phyloP scores from a whole-genome alignment of 2,888 invertebrate species.

The Agapostemon virescens region DNA sequence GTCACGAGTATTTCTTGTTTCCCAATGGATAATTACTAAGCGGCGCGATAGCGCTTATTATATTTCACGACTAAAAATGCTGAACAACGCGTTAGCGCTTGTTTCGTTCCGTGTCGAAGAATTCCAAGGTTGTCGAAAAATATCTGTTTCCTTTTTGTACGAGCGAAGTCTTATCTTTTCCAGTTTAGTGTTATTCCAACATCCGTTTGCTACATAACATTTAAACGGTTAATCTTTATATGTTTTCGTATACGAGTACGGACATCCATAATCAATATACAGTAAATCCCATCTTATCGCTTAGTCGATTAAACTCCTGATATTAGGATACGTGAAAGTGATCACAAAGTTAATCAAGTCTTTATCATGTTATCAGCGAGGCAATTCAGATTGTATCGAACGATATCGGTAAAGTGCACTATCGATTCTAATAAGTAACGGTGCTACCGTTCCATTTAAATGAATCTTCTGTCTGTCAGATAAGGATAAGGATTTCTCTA shows the following conservation, averaged over 20 bases:
- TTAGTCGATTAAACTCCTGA: constrained; percentile 14
- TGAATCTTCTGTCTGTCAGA: background rate
- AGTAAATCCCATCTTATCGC: constrained; percentile 44
- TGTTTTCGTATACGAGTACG: background rate
- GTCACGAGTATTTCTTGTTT: too few species aligned
- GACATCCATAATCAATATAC: background rate
- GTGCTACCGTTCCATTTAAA: background rate
- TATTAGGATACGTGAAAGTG: constrained; percentile 39
- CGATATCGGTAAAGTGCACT: background rate
- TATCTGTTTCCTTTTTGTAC: too few species aligned
- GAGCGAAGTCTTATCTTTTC: too few species aligned
- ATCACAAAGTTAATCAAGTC: constrained; percentile 4
- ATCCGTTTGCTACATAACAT: too few species aligned
- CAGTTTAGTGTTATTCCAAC: too few species aligned
- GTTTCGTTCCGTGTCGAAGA: too few species aligned
- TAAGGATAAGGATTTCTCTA: background rate
- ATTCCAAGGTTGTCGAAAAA: too few species aligned
- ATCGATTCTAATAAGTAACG: background rate
- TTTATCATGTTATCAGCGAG: background rate
- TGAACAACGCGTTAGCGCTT: too few species aligned
- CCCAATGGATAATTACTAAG: too few species aligned
- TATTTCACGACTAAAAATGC: too few species aligned
- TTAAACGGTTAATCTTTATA: too few species aligned
- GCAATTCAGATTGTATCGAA: background rate
- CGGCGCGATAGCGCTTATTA: too few species aligned